Evolutionary conservation across 2,797 vertebrate genomes (phyloP), one percentile per base, ranked within the genome.

Genomic region (Cyprinodon diabolis): DNA sequence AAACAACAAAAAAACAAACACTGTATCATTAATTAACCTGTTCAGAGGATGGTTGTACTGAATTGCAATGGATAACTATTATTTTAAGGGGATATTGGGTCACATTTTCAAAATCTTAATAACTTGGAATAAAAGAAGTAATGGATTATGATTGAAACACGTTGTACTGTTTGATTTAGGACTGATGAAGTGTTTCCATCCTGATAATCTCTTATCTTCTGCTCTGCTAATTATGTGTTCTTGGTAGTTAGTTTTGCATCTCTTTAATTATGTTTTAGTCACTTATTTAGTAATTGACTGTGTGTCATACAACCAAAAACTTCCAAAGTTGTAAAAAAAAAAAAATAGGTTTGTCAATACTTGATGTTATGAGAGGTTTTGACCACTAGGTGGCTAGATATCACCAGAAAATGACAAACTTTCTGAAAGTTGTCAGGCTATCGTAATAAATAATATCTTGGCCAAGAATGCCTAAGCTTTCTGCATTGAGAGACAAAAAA

Each of bases 301-400:
- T 66, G 85, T 88, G 86, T 85, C 84, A 84, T 72, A 72, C 78
- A 88, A 83, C 83, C 77, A 89, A 89, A 89, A 85, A 72, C 75
- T 66, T 86, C 72, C 52, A 35, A 88, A 85, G 85, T 30, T 85
- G 80, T 84, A 2, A 43, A 43, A 43, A 8, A 43, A 5, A 30
- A 43, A 43, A 2, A 43, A 43, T 43, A 43, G 40, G 40, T 43
- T 86, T 72, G 80, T 88, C 79, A 87, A 85, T 86, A 88, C 87
- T 90, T 87, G 85, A 92, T 90, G 80, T 90, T 75, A 77, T 80
- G 68, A 86, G 79, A 84, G 81, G 91, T 83, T 86, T 83, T 58
- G 82, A 92, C 92, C 91, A 93, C 90, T 93, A 91, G 90, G 90
- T 90, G 92, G 92, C 90, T 88, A 74, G 83, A 54, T 84, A 68